Percentiles rank a stretch among this genome's conserved stretches.
phyloP scores from a whole-genome alignment of 2,113 vertebrate species.

The Barbus barbus region DNA sequence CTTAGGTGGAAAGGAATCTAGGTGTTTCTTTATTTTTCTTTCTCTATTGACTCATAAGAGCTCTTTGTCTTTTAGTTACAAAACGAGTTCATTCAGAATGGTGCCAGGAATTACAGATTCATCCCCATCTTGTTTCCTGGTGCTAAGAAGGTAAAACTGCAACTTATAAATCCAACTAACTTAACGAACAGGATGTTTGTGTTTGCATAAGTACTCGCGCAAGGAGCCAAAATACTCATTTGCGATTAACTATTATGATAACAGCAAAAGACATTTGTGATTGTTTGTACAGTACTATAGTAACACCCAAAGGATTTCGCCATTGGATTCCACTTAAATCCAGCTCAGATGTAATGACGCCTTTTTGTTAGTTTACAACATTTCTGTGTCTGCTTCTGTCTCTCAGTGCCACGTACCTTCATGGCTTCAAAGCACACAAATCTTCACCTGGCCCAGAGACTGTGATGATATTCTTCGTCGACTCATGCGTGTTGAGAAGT shows the following conservation, averaged over 20 bases:
- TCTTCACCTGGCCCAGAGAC: slow-evolving; percentile 77
- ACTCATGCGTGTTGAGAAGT: slow-evolving; percentile 81
- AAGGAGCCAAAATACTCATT: background rate
- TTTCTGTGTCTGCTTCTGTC: background rate
- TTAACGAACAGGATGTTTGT: background rate
- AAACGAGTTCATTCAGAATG: slow-evolving; percentile 82
- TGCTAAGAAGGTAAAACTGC: slow-evolving; percentile 70
- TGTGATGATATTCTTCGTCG: slow-evolving; percentile 77
- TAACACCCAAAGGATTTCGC: background rate
- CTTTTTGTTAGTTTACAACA: background rate
- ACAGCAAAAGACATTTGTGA: background rate
- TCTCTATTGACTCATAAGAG: background rate
- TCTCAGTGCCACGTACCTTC: slow-evolving; percentile 75
- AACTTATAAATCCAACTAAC: background rate
- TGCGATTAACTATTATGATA: background rate
- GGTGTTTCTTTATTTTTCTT: background rate
- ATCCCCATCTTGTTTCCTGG: slow-evolving; percentile 81
- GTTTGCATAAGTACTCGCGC: background rate
- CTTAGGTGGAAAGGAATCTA: background rate
- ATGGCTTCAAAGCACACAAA: slow-evolving; percentile 81
- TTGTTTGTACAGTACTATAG: background rate
- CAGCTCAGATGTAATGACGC: background rate
- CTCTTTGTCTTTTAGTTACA: slow-evolving; percentile 69
- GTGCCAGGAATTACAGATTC: slow-evolving; percentile 81
- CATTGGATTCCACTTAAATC: background rate